Evolutionary conservation across 2,113 vertebrate species (phyloP).

Genomic region (Galbula dea): DNA sequence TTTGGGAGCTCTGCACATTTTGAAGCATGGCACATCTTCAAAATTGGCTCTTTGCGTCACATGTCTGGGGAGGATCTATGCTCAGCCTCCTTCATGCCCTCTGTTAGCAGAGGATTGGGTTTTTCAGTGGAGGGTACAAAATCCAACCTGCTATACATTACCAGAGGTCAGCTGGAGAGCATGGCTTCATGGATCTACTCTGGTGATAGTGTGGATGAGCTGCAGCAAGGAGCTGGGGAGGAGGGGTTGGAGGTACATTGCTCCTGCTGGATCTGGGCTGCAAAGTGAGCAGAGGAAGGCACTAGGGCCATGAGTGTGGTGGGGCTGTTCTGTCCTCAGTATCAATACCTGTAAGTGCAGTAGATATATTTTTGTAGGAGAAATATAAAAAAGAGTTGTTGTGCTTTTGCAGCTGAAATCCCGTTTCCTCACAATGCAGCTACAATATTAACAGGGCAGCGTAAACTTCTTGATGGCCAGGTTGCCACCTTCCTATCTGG

Average conservation of each 20-base stretch:
- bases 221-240: accelerated
- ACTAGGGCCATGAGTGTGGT: background rate
- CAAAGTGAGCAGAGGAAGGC: background rate
- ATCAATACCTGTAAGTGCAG: background rate
- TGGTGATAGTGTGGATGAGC: accelerated
- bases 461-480: background rate
- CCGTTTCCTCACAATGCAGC: background rate
- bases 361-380: background rate
- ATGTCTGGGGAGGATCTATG: background rate
- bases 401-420: background rate
- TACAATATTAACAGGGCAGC: background rate
- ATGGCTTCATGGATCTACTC: accelerated
- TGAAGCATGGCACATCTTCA: background rate
- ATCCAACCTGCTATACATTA: background rate
- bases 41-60: background rate
- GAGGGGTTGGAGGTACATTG: accelerated
- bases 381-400: background rate
- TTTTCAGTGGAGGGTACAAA: background rate
- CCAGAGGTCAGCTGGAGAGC: background rate
- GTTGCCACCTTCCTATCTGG: background rate
- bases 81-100: background rate
- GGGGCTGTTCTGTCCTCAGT: background rate
- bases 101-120: background rate
- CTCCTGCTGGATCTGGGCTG: background rate
- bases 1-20: background rate